Evolutionary conservation across 2,113 vertebrate species (phyloP), one percentile per base, ranked within the genome.

Genomic region (Neogobius melanostomus): DNA sequence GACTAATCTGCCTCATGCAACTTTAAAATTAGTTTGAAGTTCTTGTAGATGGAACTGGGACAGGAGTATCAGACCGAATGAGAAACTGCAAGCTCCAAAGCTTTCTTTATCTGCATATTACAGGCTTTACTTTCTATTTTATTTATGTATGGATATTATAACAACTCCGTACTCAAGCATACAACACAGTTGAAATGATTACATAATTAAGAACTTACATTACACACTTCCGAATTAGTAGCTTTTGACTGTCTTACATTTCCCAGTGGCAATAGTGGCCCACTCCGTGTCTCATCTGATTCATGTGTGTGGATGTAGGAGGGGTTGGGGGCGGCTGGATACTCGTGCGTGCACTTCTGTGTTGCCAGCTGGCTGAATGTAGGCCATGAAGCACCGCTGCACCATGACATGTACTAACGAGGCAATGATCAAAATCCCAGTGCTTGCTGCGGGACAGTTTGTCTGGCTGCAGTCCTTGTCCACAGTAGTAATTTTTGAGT

Each of bases 291-390:
- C 90, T 88, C 76, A 77, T 86, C 83, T 79, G 71, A 85, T 89
- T 75, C 67, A 8, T 78, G 72, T 71, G 60, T 72, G 66, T 77
- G 69, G 74, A 63, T 63, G 57, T 66, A 50, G 68, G 76, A 48
- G 61, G 45, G 9, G 59, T 7, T 47, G n/a, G 45, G 11, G 56
- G 75, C 72, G 66, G 72, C 56, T 76, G 74, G 66, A 86, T 66
- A 83, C 76, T 75, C 81, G 80, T 77, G 74, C 77, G 81, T 84
- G 77, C 72, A 77, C 65, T 77, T 71, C 49, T 68, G 74, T 74
- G 71, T 72, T 84, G 82, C 82, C 87, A 87, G 90, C 86, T 89
- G 88, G 86, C 82, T 84, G 82, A 89, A 91, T 91, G 79, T 91
- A 89, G 87, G 90, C 86, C 90, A 89, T 71, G 69, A 64, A 76